Conservation (phyloP, 2,888 invertebrate species). For the Busseola fusca region DNA sequence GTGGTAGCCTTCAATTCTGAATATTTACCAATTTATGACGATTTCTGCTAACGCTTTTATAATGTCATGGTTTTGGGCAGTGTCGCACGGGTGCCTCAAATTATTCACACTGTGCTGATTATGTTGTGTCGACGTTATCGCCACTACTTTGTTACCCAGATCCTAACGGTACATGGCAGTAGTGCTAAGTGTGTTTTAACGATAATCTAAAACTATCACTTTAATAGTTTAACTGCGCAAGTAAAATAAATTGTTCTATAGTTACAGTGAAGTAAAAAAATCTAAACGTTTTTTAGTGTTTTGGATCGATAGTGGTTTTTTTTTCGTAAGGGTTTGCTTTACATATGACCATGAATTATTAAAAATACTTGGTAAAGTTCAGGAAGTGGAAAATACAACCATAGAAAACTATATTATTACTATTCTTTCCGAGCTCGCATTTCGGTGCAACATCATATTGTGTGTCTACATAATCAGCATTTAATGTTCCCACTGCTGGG, state of each 20-base stretch:
- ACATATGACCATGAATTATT: neutral
- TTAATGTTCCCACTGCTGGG: too few species aligned
- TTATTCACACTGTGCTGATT: constrained; percentile 37
- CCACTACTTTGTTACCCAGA: constrained; percentile 16
- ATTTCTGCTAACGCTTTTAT: constrained; percentile 42
- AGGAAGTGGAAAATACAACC: neutral
- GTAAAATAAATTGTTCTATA: constrained; percentile 23
- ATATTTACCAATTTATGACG: constrained; percentile 10
- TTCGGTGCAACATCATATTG: neutral
- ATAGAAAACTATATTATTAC: neutral
- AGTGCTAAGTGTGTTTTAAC: constrained; percentile 35
- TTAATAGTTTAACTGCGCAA: constrained; percentile 16
- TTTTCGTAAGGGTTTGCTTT: neutral
- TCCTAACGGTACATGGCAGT: constrained; percentile 15
- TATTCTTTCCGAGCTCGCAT: neutral
- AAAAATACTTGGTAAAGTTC: too few species aligned
- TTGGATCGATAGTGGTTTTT: neutral
- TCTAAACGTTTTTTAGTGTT: constrained; percentile 2
- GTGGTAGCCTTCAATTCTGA: constrained; percentile 7
- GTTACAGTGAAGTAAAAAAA: neutral
- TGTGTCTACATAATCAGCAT: neutral
- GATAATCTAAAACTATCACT: constrained; percentile 17
- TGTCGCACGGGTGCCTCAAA: constrained; percentile 28
- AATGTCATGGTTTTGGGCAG: constrained; percentile 27
- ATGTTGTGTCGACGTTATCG: constrained; percentile 28